phyloP scores from a whole-genome alignment of 2,888 invertebrate genomes.

The Noctua janthina region DNA sequence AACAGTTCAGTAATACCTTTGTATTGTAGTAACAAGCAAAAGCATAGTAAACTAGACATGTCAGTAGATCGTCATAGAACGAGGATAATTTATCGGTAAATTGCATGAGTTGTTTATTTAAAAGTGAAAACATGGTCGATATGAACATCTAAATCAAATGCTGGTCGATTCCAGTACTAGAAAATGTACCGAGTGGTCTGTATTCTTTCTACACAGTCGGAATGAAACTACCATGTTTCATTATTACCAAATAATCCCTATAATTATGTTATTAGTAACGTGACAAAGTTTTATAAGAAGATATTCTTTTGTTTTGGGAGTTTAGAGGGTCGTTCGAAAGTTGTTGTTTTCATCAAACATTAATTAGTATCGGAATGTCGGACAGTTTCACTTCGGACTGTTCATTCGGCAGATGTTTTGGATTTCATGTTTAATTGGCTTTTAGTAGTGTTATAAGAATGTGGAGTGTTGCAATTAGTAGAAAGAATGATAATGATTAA shows the following conservation, averaged over 20 bases:
- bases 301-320: slow-evolving; percentile 23
- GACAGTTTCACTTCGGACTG: slow-evolving; percentile 26
- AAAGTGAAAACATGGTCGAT: background rate
- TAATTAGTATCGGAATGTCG: slow-evolving; percentile 45
- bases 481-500: slow-evolving; percentile 20
- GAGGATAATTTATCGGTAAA: background rate
- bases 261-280: slow-evolving; percentile 5
- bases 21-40: background rate
- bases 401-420: slow-evolving; percentile 44
- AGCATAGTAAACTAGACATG: background rate
- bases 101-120: background rate
- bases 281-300: background rate
- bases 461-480: slow-evolving; percentile 12
- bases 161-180: background rate
- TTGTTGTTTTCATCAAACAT: slow-evolving; percentile 38
- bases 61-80: background rate
- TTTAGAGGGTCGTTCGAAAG: slow-evolving; percentile 27
- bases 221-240: background rate
- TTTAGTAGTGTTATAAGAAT: slow-evolving; percentile 36
- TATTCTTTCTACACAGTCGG: background rate
- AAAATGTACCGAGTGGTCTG: background rate
- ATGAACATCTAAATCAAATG: background rate
- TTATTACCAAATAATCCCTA: background rate
- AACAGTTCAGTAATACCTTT: background rate
- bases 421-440: slow-evolving; percentile 32